Evolutionary conservation across 2,113 vertebrate species (phyloP).

Genomic region (Crotalus tigris): DNA sequence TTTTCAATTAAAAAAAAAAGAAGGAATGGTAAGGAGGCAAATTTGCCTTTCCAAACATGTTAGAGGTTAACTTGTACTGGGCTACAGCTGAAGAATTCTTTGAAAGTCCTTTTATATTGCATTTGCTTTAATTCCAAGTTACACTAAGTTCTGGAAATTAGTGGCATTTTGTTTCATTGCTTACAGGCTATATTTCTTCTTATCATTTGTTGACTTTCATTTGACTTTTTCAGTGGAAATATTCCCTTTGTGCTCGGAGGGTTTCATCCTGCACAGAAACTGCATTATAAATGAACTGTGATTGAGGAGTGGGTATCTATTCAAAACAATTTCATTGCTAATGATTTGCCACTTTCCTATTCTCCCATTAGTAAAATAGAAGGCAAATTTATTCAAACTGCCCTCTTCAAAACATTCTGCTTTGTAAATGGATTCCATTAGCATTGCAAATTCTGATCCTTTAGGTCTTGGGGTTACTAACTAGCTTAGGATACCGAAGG

Average conservation of each 20-base stretch:
- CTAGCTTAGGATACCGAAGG: not conserved
- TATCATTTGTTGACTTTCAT: not conserved
- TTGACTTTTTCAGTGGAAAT: not conserved
- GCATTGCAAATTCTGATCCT: not conserved
- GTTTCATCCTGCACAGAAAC: not conserved
- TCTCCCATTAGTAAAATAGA: not conserved
- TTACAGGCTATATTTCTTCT: not conserved
- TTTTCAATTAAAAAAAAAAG: no score
- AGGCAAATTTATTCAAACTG: not conserved
- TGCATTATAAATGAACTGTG: not conserved
- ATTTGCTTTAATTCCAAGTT: not conserved
- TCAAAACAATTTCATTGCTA: not conserved
- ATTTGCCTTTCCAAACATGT: not conserved
- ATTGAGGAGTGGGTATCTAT: not conserved
- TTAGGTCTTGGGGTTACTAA: not conserved
- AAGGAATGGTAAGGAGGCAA: not conserved
- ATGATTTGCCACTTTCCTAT: not conserved
- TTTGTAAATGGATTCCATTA: not conserved
- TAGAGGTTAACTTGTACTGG: not conserved
- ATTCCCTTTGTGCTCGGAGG: not conserved
- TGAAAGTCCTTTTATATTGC: not conserved
- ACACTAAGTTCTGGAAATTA: not conserved
- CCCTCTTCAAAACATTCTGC: conserved; percentile 11
- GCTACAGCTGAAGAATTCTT: not conserved
- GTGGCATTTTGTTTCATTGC: not conserved